These are phyloP conservation scores for Takifugu rubripes DNA, from an alignment of 2,797 vertebrate genomes.

Conservation along the genomic window DNA sequence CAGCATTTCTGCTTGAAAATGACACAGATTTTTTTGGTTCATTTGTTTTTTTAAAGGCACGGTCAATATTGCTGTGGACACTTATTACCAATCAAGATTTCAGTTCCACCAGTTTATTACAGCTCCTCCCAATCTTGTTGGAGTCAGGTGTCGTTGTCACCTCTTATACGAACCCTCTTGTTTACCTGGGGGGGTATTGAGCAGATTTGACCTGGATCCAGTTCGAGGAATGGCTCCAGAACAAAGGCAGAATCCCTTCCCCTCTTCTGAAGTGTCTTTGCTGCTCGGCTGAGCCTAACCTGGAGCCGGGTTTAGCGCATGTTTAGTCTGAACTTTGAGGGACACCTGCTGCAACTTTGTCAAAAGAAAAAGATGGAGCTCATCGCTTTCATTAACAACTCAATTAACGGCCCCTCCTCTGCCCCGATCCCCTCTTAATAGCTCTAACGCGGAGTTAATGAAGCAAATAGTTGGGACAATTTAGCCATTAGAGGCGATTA, in stretches of 20 bases:
- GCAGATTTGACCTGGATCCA: conserved; percentile 33
- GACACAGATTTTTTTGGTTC: too few relatives aligned
- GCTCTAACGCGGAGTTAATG: conserved; percentile 74
- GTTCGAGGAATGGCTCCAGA: conserved; percentile 54
- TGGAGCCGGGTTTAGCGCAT: conserved; percentile 47
- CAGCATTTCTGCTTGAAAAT: too few relatives aligned
- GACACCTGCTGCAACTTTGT: conserved; percentile 21
- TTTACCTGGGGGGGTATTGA: conserved; percentile 29
- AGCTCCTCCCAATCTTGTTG: not conserved
- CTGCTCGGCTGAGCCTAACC: conserved; percentile 65
- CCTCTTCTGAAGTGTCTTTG: conserved; percentile 69
- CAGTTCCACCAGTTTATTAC: not conserved
- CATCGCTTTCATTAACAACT: conserved; percentile 63
- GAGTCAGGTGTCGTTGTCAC: conserved; percentile 16
- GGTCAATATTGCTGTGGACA: not conserved
- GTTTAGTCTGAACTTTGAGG: conserved; percentile 32
- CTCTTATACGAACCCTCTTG: not conserved
- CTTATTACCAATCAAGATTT: not conserved
- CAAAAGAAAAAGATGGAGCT: too few relatives aligned
- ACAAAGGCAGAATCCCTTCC: conserved; percentile 66
- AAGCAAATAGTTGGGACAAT: conserved; percentile 77
- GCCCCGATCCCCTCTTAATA: conserved; percentile 63
- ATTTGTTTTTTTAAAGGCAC: too few relatives aligned
- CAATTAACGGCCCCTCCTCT: conserved; percentile 54
- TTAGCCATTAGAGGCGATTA: conserved; percentile 78